A percentile compares a stretch with the other conserved stretches of the same genome.
phyloP scores from a whole-genome alignment of 2,888 invertebrate species.

The Lathronympha strigana region DNA sequence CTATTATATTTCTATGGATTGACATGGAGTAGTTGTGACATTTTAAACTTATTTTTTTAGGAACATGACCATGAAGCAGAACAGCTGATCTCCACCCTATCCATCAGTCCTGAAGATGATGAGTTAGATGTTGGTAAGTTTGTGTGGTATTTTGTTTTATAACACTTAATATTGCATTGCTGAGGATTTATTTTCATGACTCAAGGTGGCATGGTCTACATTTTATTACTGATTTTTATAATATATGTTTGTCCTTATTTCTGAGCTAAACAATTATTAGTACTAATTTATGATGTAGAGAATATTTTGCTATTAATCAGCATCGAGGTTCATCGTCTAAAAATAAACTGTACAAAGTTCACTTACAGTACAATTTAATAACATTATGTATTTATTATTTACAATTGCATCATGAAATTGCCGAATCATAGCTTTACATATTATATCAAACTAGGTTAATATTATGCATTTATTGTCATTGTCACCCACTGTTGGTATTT shows the following conservation, averaged over 20 bases:
- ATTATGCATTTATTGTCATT: background rate
- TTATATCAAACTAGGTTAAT: slow-evolving; percentile 7
- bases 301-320: background rate
- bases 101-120: slow-evolving; percentile 93
- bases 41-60: slow-evolving; percentile 69
- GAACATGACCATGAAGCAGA: slow-evolving; percentile 98
- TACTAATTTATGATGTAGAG: background rate
- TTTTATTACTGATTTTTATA: background rate
- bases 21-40: no score
- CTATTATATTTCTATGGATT: no score
- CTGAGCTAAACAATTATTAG: background rate
- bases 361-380: background rate
- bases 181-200: no score
- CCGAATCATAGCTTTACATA: background rate
- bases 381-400: slow-evolving; percentile 3
- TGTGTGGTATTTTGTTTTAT: background rate
- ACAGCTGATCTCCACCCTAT: slow-evolving; percentile 92
- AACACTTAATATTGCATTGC: no score
- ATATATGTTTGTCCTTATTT: background rate
- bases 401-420: slow-evolving; percentile 7
- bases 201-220: background rate
- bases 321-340: background rate
- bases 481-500: background rate
- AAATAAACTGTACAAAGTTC: slow-evolving; percentile 11
- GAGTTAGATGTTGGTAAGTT: slow-evolving; percentile 92